Evolutionary conservation across 2,797 vertebrate species (phyloP).

Genomic region (Fistularia commersonii): DNA sequence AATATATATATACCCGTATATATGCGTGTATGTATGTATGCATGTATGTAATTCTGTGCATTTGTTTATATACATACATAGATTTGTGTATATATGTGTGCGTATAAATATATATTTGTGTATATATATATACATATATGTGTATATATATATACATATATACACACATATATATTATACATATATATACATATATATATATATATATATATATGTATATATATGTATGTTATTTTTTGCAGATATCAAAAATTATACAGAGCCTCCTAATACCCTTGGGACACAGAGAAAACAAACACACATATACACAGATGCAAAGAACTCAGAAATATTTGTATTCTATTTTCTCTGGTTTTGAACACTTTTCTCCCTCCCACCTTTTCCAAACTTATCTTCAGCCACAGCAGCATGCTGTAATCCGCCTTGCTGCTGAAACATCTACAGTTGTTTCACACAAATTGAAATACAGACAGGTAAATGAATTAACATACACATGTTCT

Average conservation of each 20-base stretch:
- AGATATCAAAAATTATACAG: conserved; percentile 24
- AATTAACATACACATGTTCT: not conserved
- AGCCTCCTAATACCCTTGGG: conserved; percentile 16
- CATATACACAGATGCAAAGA: not conserved
- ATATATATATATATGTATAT: no score
- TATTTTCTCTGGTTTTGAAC: conserved; percentile 13
- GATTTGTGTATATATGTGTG: no score
- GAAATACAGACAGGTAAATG: conserved; percentile 9
- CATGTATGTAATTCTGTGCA: no score
- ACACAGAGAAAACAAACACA: conserved; percentile 27
- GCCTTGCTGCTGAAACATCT: conserved; percentile 34
- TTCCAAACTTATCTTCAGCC: conserved; percentile 29
- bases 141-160: no score
- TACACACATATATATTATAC: no score
- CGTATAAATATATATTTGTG: no score
- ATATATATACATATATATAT: no score
- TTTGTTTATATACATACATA: no score
- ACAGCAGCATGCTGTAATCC: conserved; percentile 33
- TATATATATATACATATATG: no score
- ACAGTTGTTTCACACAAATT: conserved; percentile 33
- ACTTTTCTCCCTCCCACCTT: conserved; percentile 15
- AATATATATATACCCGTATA: no score
- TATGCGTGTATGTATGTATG: no score
- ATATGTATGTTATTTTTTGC: no score
- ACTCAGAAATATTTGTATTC: conserved; percentile 19